Evolutionary conservation across 2,888 invertebrate species (phyloP).

Genomic region (Trachelus tabidus): DNA sequence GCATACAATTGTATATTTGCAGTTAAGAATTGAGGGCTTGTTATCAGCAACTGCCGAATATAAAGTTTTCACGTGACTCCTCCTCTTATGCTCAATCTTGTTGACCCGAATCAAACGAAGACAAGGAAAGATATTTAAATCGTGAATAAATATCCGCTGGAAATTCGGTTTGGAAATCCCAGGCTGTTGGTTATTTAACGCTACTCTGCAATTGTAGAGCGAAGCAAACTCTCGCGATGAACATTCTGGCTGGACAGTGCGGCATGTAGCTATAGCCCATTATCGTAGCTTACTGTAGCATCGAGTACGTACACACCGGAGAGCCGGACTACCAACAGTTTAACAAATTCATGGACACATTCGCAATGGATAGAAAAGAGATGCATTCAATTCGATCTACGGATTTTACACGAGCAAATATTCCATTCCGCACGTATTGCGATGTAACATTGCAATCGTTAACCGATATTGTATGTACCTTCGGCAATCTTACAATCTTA

Average conservation of each 20-base stretch:
- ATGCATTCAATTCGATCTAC: constrained; percentile 33
- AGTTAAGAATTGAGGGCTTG: neutral
- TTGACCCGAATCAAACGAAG: neutral
- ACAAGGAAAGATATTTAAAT: neutral
- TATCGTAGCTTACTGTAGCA: constrained; percentile 7
- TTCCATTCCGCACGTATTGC: constrained; percentile 34
- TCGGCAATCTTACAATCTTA: neutral
- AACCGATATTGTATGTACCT: constrained; percentile 15
- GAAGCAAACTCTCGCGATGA: neutral
- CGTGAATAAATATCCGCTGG: neutral
- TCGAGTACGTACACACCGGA: neutral
- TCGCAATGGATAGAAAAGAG: constrained; percentile 46
- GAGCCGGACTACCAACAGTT: constrained; percentile 18
- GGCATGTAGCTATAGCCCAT: neutral
- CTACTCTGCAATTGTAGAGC: neutral
- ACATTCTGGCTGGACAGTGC: neutral
- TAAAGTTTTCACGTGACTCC: no score
- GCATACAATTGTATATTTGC: no score
- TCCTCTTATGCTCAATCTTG: neutral
- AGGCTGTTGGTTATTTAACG: neutral
- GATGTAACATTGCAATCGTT: constrained; percentile 46
- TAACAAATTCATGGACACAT: constrained; percentile 43
- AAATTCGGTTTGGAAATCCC: neutral
- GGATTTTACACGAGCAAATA: constrained; percentile 32
- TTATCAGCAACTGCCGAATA: neutral